A percentile compares a stretch with the other conserved stretches of the same genome.
These are phyloP conservation scores for Rhagonycha fulva DNA, from an alignment of 2,888 invertebrate species.

Conservation along the genomic window DNA sequence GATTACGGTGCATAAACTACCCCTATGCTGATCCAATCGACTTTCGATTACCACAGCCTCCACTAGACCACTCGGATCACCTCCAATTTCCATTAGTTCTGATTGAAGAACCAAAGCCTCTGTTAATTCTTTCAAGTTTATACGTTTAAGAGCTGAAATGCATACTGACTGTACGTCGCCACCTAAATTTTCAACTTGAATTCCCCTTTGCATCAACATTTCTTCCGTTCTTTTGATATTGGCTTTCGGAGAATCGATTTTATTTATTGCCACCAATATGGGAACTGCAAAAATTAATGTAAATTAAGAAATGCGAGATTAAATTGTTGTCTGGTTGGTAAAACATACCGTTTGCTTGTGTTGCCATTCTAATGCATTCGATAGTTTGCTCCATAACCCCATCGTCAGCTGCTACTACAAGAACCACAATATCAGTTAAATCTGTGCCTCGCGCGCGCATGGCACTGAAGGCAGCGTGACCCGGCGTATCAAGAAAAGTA, in stretches of 20 bases:
- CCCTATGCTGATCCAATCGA: conserved; percentile 67
- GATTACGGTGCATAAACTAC: conserved; percentile 81
- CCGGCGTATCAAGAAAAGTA: conserved; percentile 98
- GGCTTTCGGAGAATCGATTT: conserved; percentile 91
- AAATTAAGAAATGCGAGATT: not conserved
- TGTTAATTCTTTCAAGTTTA: conserved; percentile 75
- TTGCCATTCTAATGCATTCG: conserved; percentile 88
- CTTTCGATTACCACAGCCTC: conserved; percentile 94
- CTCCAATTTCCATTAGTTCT: conserved; percentile 84
- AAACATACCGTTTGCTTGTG: conserved; percentile 67
- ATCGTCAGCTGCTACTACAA: conserved; percentile 98
- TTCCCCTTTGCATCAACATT: conserved; percentile 71
- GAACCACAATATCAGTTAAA: conserved; percentile 90
- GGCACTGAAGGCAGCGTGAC: conserved; percentile 95
- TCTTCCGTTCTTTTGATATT: conserved; percentile 83
- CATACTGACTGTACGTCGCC: conserved; percentile 92
- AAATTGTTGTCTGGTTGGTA: not conserved
- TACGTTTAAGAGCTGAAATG: conserved; percentile 87
- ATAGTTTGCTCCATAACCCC: conserved; percentile 98
- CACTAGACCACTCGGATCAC: conserved; percentile 80
- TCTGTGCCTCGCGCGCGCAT: conserved; percentile 95
- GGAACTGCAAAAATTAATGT: conserved; percentile 69
- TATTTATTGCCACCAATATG: conserved; percentile 96
- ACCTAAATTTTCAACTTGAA: conserved; percentile 84
- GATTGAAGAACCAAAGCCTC: conserved; percentile 85